phyloP scores from a whole-genome alignment of 1,140 invertebrate genomes.

The Ostrea edulis region DNA sequence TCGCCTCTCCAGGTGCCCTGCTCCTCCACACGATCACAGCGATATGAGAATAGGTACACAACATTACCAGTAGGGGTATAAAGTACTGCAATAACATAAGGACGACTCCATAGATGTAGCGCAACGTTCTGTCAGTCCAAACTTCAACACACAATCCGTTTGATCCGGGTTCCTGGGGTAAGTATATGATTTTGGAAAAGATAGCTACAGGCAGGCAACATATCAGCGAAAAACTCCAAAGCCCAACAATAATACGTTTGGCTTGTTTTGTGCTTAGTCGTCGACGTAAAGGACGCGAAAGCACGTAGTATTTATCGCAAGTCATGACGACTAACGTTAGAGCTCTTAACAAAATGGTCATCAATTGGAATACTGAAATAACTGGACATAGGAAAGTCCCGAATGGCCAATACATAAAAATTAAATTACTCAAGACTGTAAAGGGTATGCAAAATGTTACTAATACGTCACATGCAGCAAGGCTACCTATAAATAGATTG shows the following conservation, averaged over 20 bases:
- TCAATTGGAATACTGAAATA: constrained; percentile 89
- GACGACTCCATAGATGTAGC: constrained; percentile 86
- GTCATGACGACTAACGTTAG: constrained; percentile 96
- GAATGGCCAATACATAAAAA: constrained; percentile 91
- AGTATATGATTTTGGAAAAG: constrained; percentile 50
- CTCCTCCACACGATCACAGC: constrained; percentile 93
- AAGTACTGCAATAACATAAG: constrained; percentile 91
- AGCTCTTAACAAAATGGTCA: constrained; percentile 96
- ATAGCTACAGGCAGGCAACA: constrained; percentile 55
- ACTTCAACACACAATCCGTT: constrained; percentile 56
- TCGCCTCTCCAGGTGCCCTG: constrained; percentile 89
- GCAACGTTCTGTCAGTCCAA: constrained; percentile 48
- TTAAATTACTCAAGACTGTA: constrained; percentile 86
- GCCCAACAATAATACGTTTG: constrained; percentile 85
- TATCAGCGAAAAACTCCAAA: constrained; percentile 84
- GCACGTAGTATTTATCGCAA: constrained; percentile 94
- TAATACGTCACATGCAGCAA: constrained; percentile 90
- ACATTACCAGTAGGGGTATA: constrained; percentile 88
- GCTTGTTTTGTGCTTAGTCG: constrained; percentile 86
- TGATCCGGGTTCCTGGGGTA: constrained; percentile 38
- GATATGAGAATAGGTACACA: constrained; percentile 93
- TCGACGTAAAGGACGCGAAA: constrained; percentile 90
- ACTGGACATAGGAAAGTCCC: constrained; percentile 93
- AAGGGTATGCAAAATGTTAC: constrained; percentile 58
- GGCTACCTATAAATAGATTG: constrained; percentile 96